A percentile compares a stretch with the other conserved stretches of the same genome.
These are phyloP conservation scores for Ectropis crepuscularia DNA, from an alignment of 2,888 invertebrate genomes.

Conservation along the genomic window DNA sequence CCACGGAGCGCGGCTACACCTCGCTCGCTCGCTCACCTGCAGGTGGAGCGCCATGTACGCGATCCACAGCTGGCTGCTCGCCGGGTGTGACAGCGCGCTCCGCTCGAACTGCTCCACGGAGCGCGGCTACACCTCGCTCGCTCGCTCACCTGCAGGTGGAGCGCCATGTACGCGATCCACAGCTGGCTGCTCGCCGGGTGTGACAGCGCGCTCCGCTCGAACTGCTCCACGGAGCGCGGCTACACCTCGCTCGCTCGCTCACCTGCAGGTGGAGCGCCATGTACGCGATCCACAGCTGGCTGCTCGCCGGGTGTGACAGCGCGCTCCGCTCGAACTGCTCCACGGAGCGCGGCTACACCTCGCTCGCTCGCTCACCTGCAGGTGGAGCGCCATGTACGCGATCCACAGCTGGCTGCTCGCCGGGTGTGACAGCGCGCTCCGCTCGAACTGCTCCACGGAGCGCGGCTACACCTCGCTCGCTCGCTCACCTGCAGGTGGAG, in stretches of 20 bases:
- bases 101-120: slow-evolving; percentile 94
- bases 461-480: slow-evolving; percentile 87
- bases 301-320: slow-evolving; percentile 91
- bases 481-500: slow-evolving; percentile 89
- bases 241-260: slow-evolving; percentile 81
- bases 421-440: slow-evolving; percentile 50
- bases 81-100: slow-evolving; percentile 89
- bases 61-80: slow-evolving; percentile 94
- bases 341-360: slow-evolving; percentile 88
- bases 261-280: slow-evolving; percentile 94
- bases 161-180: no score
- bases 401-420: no score
- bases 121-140: slow-evolving; percentile 87
- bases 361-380: slow-evolving; percentile 83
- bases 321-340: slow-evolving; percentile 93
- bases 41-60: slow-evolving; percentile 96
- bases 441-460: slow-evolving; percentile 88
- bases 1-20: slow-evolving; percentile 86
- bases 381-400: no score
- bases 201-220: slow-evolving; percentile 84
- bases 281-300: slow-evolving; percentile 94
- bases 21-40: slow-evolving; percentile 86
- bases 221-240: slow-evolving; percentile 87
- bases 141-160: slow-evolving; percentile 69
- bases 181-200: no score